Evolutionary conservation across 2,888 invertebrate genomes (phyloP).

Genomic region (Tenthredo distinguenda): DNA sequence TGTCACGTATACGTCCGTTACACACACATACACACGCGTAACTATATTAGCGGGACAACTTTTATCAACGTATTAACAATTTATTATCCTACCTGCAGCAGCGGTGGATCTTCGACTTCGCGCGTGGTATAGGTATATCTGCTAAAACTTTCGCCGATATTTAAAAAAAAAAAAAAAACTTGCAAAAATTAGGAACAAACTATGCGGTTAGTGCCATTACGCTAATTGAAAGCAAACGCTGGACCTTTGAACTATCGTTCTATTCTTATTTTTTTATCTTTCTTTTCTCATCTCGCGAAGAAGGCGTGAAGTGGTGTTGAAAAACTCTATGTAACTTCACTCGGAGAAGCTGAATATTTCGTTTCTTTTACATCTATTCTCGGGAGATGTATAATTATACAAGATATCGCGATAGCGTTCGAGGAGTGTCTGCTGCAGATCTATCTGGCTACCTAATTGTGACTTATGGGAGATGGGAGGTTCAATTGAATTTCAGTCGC

Average conservation of each 20-base stretch:
- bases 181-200: not conserved
- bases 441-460: not conserved
- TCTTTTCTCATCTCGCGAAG: slow-evolving; percentile 3
- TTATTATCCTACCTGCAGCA: not conserved
- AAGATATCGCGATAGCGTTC: not conserved
- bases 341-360: not conserved
- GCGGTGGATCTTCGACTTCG: not conserved
- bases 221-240: slow-evolving; percentile 8
- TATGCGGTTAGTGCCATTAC: slow-evolving; percentile 9
- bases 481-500: slow-evolving; percentile 4
- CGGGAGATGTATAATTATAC: not conserved
- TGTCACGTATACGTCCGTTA: not conserved
- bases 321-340: not conserved
- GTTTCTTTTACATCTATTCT: not conserved
- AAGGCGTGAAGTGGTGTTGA: not conserved
- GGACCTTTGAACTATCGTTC: not conserved
- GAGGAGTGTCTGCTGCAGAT: not conserved
- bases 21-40: not conserved
- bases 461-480: not conserved
- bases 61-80: not conserved
- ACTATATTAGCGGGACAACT: not conserved
- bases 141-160: slow-evolving; percentile 1
- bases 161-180: not conserved
- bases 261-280: not conserved
- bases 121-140: not conserved